Evolutionary conservation across 2,888 invertebrate genomes (phyloP), one percentile per base, ranked within the genome.

Genomic region (Clanis bilineata): DNA sequence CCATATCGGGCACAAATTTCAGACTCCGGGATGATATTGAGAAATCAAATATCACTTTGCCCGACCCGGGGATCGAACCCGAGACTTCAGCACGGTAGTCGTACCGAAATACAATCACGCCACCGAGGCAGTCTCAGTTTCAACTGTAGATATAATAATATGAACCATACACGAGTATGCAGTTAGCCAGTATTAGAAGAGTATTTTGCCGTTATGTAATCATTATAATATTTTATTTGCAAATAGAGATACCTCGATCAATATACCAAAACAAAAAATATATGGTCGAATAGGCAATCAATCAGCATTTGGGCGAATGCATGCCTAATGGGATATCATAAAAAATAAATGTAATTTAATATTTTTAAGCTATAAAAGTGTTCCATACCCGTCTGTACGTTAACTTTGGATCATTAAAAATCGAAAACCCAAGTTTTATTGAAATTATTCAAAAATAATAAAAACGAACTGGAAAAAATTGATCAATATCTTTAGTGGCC

Each of bases 401-500:
- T 15, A 44, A 44, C 10, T 36, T 39, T 38, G n/a, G 38, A 39
- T 12, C 28, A 21, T 39, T 51, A 56, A 56, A 32, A 18, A 38
- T 23, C 15, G 39, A 56, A 38, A 56, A 38, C 12, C 36, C 55
- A 22, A 38, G n/a, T 38, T 55, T 56, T 56, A 56, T 56, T 56
- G 23, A 38, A 51, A 32, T 56, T 51, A 39, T 21, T 12, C 25
- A 51, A 12, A 51, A 45, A 38, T 47, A 58, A 47, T 58, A 45
- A 32, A 36, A 0, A 39, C 9, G 38, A 18, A 51, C 18, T 51
- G 32, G 51, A 32, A 32, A 28, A 51, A 22, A 38, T 39, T 36
- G 45, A 45, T 32, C 47, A 47, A 51, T 38, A 58, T 51, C 47
- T 58, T 57, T 51, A 51, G 23, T 51, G 41, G 45, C 57, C 44